Conservation (phyloP, 2,888 invertebrate genomes). For the Dryococelus australis region DNA sequence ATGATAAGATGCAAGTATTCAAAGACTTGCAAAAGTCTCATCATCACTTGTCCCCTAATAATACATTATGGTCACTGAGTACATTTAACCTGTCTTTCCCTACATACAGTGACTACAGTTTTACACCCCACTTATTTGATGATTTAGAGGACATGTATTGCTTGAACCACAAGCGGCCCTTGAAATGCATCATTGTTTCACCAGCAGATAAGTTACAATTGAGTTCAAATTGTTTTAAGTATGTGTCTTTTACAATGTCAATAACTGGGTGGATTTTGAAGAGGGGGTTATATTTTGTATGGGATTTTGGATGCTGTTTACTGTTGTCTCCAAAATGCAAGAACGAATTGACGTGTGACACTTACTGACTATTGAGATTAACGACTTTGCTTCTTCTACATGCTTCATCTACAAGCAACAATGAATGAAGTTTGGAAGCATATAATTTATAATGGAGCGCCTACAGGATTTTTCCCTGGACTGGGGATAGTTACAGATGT, state of each 20-base stretch:
- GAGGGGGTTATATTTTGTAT: background rate
- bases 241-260: background rate
- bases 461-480: no score
- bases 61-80: background rate
- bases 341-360: no score
- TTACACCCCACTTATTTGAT: slow-evolving; percentile 19
- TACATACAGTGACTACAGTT: slow-evolving; percentile 1
- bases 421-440: no score
- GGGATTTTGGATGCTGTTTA: background rate
- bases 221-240: background rate
- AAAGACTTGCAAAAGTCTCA: background rate
- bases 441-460: no score
- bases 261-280: background rate
- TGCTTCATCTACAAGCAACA: no score
- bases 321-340: background rate
- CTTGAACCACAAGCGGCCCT: slow-evolving; percentile 21
- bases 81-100: background rate
- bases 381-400: no score
- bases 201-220: background rate
- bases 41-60: background rate
- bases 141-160: slow-evolving; percentile 13
- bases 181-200: background rate
- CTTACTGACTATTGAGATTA: no score
- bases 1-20: background rate
- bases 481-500: no score